Evolutionary conservation across 2,113 vertebrate genomes (phyloP), one percentile per base, ranked within the genome.

Genomic region (Odontesthes bonariensis): DNA sequence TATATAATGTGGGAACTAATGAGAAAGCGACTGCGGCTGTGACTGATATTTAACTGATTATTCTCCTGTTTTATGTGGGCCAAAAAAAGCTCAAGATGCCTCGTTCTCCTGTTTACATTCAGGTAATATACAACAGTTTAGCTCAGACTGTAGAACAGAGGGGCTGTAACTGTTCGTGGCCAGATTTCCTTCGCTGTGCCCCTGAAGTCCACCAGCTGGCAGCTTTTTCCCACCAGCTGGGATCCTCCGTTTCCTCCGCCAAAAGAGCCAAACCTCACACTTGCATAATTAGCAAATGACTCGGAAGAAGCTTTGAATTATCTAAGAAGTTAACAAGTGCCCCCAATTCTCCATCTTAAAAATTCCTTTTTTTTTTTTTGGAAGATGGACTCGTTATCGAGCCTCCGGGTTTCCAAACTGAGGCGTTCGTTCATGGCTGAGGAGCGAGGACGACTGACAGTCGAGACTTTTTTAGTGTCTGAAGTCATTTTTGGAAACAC

Each of bases 391-490:
- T 27, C 27, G 27, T 2, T 27, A 27, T 27, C n/a, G n/a, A n/a
- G 31, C 11, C 6, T 8, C 23, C 46, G 13, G 42, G 12, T 66
- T 73, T 40, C 22, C 19, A 51, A 19, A 17, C 9, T 1, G 19
- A 59, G 10, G 27, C 47, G 42, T 74, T 55, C 27, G 13, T 23
- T 56, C 57, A 16, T 4, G 56, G 5, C n/a, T 27, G 55, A 62
- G 27, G 19, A 47, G 61, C 0, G 44, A 54, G 31, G 49, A 19
- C 0, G 23, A 46, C 52, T 20, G 46, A 46, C 47, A 19, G 6
- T 75, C 77, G 84, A 80, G 77, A 81, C n/a, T n/a, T n/a, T 85
- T 71, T 77, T 68, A 32, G 44, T 8, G 33, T 73, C 72, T 46
- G 51, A 2, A 12, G 80, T 67, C 2, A 27, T 79, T 77, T 82